Conservation (phyloP, 2,113 vertebrate species). For the Onychostruthus taczanowskii region DNA sequence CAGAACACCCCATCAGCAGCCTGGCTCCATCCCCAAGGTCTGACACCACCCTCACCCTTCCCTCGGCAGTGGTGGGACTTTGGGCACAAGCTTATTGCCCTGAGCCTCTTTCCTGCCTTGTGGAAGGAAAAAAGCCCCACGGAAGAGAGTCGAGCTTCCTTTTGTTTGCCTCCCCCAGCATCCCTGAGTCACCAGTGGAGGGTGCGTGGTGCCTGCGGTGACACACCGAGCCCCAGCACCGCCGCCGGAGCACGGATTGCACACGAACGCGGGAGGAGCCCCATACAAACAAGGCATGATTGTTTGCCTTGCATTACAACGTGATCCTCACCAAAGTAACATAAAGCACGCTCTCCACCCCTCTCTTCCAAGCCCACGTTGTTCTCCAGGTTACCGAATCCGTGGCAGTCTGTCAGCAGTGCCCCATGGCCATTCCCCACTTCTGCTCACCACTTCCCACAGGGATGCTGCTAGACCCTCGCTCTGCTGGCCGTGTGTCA, state of each 20-base stretch:
- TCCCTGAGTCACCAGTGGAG: background rate
- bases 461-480: accelerated
- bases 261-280: background rate
- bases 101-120: background rate
- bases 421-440: background rate
- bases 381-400: background rate
- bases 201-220: background rate
- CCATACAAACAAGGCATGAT: background rate
- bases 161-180: background rate
- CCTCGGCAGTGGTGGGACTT: accelerated
- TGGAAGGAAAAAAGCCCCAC: background rate
- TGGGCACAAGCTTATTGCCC: background rate
- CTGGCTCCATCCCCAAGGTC: background rate
- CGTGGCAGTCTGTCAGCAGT: accelerated
- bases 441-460: background rate
- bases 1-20: background rate
- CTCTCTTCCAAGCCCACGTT: background rate
- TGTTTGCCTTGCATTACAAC: background rate
- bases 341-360: background rate
- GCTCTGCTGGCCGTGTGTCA: accelerated
- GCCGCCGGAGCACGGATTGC: background rate
- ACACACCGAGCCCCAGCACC: background rate
- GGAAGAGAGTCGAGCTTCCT: background rate
- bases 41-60: background rate
- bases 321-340: background rate